Percentiles rank a stretch among this genome's conserved stretches.
phyloP scores from a whole-genome alignment of 2,797 vertebrate species.

The Morus bassanus region DNA sequence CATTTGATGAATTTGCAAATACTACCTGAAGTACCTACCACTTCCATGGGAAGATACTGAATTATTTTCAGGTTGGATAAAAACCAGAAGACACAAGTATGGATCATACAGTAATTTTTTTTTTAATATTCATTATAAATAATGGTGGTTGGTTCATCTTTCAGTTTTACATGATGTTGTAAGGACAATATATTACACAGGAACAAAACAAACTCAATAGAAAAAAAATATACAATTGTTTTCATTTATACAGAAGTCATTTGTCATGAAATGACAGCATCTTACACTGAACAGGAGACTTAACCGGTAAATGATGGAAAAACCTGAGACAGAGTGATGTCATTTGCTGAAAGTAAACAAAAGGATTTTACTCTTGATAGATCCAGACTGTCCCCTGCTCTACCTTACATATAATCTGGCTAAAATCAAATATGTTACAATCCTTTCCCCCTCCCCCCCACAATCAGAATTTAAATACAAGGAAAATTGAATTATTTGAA shows the following conservation, averaged over 20 bases:
- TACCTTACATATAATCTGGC: neutral
- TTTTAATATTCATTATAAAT: constrained; percentile 48
- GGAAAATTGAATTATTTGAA: too few relatives aligned
- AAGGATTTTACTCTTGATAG: neutral
- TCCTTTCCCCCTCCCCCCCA: too few relatives aligned
- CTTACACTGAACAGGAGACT: neutral
- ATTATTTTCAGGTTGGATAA: neutral
- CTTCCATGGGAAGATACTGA: neutral
- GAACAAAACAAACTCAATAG: neutral
- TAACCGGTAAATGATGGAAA: neutral
- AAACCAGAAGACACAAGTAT: neutral
- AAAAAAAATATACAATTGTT: constrained; percentile 44
- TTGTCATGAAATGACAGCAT: neutral
- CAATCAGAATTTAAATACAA: neutral
- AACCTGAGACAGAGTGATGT: constrained; percentile 22
- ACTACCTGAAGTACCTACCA: accelerated
- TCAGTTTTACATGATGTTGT: constrained; percentile 7
- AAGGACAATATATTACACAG: constrained; percentile 34
- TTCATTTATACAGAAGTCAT: constrained; percentile 18
- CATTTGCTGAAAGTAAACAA: constrained; percentile 4
- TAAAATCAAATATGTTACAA: neutral
- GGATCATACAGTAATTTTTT: constrained; percentile 3
- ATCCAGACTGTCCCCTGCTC: neutral
- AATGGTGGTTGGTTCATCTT: neutral
- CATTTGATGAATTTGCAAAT: neutral